Base-by-base conservation (phyloP, 1,140 invertebrate species). In the Pachypeltis micranthus region DNA sequence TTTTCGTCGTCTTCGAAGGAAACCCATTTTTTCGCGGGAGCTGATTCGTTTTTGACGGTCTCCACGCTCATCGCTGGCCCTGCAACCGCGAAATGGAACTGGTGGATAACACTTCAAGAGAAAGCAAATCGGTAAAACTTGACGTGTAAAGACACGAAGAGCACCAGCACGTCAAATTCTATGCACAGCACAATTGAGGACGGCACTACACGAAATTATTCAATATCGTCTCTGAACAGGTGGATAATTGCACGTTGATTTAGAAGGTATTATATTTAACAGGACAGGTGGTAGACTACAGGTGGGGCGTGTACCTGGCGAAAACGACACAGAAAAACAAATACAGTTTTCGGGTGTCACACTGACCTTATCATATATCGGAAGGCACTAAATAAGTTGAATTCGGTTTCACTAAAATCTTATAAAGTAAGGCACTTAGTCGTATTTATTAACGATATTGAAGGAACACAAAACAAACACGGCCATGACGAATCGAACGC, bases 1-100 rank as follows among this genome's bases (percentile, higher is more conserved):
- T n/a, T n/a, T 64, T 67, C 68, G 62, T 73, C 72, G 64, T 74
- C 72, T 65, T 74, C 72, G 67, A 74, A 75, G 58, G 73, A 66
- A 24, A 75, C 74, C 73, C 73, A 75, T 34, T 70, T 71, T 64
- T 71, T 74, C 14, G 54, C 29, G 16, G 68, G 66, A n/a, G 64
- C 21, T 39, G 59, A 44, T 23, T 54, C 63, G 19, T 59, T 59
- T 59, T 59, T 59, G 1, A 29, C 57, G n/a, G 26, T 28, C 25
- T 59, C 29, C 26, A 28, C 26, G 29, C 29, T 59, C 57, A 59
- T 59, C 28, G 31, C 47, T 51, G 47, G 21, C 19, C 47, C 47
- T 51, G 47, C 21, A 21, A 21, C 7, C n/a, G n/a, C n/a, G n/a
- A n/a, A n/a, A n/a, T n/a, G 47, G 19, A 51, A 51, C 12, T 10